A percentile compares a stretch with the other conserved stretches of the same genome.
Conservation (phyloP, 2,888 invertebrate genomes). For the Mythimna vitellina region DNA sequence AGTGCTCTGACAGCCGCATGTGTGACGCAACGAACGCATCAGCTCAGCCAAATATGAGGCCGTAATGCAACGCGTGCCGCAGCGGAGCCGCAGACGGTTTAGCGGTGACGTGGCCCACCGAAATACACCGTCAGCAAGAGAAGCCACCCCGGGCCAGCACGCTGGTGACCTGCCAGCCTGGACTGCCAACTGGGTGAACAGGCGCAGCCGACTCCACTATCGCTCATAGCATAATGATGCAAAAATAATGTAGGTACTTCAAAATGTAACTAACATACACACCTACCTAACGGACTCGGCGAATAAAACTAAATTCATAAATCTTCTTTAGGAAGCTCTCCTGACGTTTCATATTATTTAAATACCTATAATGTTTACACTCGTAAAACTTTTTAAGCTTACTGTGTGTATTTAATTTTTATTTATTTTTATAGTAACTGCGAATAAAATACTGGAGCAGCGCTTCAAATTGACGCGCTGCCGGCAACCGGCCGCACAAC, state of each 20-base stretch:
- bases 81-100: constrained; percentile 66
- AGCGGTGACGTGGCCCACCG: constrained; percentile 77
- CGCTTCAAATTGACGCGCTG: constrained; percentile 29
- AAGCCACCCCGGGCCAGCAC: constrained; percentile 68
- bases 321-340: constrained; percentile 51
- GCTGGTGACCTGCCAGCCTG: constrained; percentile 81
- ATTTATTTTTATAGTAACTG: constrained; percentile 44
- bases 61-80: constrained; percentile 69
- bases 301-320: constrained; percentile 53
- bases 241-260: constrained; percentile 22
- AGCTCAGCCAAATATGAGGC: constrained; percentile 75
- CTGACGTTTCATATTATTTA: constrained; percentile 56
- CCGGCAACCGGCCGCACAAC: constrained; percentile 19
- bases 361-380: constrained; percentile 52
- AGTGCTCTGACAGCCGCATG: constrained; percentile 73
- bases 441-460: constrained; percentile 20
- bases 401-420: constrained; percentile 44
- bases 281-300: constrained; percentile 4
- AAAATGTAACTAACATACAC: constrained; percentile 12
- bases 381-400: constrained; percentile 56
- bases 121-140: constrained; percentile 77
- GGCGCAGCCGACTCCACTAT: constrained; percentile 63
- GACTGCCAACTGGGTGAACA: constrained; percentile 83
- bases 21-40: constrained; percentile 77
- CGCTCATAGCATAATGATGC: constrained; percentile 39